Conservation (phyloP, 53 echinoderm and acorn worm genomes). For the Mesocentrotus franciscanus region DNA sequence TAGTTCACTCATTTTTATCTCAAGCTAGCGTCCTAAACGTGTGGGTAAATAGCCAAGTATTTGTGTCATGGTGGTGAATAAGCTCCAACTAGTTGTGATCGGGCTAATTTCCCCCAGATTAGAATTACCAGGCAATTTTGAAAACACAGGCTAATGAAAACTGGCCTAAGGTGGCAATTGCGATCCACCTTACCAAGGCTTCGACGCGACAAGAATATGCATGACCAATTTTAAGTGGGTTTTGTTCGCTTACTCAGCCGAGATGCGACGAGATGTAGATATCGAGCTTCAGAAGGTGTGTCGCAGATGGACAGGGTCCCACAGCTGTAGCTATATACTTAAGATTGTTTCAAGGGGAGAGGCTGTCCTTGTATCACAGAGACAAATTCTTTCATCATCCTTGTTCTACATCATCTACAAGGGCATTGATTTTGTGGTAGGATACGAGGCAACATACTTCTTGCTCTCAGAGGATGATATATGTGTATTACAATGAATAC, state of each 20-base stretch:
- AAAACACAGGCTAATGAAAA: too few species aligned
- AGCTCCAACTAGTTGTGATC: too few species aligned
- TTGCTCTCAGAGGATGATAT: too few species aligned
- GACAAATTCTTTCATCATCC: not conserved
- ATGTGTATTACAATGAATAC: too few species aligned
- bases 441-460: too few species aligned
- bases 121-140: too few species aligned
- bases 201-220: slow-evolving; percentile 34
- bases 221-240: slow-evolving; percentile 41
- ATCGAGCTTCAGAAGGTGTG: slow-evolving; percentile 8
- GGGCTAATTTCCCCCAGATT: too few species aligned
- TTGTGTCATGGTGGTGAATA: too few species aligned
- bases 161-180: slow-evolving; percentile 1
- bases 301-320: slow-evolving; percentile 47
- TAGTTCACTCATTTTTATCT: too few species aligned
- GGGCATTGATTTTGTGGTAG: too few species aligned
- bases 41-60: too few species aligned
- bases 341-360: not conserved
- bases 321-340: slow-evolving; percentile 10
- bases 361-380: slow-evolving; percentile 2
- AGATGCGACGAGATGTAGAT: slow-evolving; percentile 26
- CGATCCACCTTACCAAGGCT: not conserved
- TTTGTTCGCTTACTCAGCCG: slow-evolving; percentile 27
- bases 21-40: too few species aligned
- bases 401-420: not conserved